phyloP scores from a whole-genome alignment of 2,888 invertebrate genomes.

The Melanargia galathea region DNA sequence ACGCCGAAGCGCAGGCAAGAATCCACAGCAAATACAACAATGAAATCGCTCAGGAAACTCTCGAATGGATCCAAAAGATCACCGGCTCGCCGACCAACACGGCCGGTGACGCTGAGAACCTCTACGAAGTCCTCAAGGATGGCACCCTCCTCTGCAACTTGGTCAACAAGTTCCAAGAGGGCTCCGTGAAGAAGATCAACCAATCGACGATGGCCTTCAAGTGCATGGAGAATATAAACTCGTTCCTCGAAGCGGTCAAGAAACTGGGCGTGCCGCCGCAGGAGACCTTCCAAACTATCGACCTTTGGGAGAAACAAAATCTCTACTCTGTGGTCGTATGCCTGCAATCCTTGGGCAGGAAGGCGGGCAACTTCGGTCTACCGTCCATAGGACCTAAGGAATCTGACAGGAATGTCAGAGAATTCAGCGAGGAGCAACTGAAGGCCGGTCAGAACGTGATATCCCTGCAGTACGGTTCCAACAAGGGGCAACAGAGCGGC shows the following conservation, averaged over 20 bases:
- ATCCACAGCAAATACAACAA: conserved; percentile 98
- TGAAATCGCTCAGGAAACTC: conserved; percentile 93
- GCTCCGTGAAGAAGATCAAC: conserved; percentile 96
- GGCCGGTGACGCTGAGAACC: conserved; percentile 93
- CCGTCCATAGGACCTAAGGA: conserved; percentile 98
- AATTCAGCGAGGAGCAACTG: conserved; percentile 96
- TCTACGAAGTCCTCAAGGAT: conserved; percentile 94
- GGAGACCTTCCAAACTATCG: conserved; percentile 99
- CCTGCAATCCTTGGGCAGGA: conserved; percentile 95
- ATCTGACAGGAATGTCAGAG: conserved; percentile 95
- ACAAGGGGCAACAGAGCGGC: conserved; percentile 97
- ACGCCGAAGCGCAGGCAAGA: conserved; percentile 79
- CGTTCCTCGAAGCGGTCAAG: conserved; percentile 92
- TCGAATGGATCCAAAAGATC: conserved; percentile 95
- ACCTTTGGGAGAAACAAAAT: conserved; percentile 98
- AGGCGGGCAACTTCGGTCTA: conserved; percentile 92
- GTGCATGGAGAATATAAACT: conserved; percentile 99
- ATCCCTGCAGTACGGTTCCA: conserved; percentile 97
- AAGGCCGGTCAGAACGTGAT: conserved; percentile 96
- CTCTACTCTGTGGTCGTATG: conserved; percentile 98
- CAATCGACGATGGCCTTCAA: conserved; percentile 95
- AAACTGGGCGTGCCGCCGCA: conserved; percentile 94
- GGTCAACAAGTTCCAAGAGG: conserved; percentile 92
- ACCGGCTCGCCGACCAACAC: conserved; percentile 92
- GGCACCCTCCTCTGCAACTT: conserved; percentile 95